Evolutionary conservation across 2,797 vertebrate genomes (phyloP), one percentile per base, ranked within the genome.

Genomic region (Urosaurus nigricauda): DNA sequence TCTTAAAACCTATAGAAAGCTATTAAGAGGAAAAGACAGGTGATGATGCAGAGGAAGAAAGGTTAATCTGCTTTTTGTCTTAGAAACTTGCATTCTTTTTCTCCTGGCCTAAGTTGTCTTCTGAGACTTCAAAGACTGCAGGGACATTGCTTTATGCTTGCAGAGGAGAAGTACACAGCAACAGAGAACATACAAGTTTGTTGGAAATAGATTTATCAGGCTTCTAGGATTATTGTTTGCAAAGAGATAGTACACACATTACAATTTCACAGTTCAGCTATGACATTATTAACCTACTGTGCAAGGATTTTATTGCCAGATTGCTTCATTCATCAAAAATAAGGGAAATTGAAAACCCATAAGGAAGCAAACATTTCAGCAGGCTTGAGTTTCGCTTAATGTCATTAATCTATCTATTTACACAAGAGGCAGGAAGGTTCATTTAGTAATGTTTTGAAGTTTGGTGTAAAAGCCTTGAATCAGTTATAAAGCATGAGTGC

Each of bases 221-320:
- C 96, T 97, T 96, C 96, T 96, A 96, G 92, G 96, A 96, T 97
- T 96, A 96, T 96, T 97, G 96, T 97, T 97, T 97, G 96, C 95
- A 92, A 96, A 97, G 95, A 96, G 95, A 97, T 93, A 95, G 94
- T 96, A 96, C 95, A 96, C 97, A 97, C 95, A 96, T 95, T 95
- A 96, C 96, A 96, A 97, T 97, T 97, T 97, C 94, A 95, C 95
- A 96, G 96, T 96, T 96, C 96, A 96, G 96, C 96, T 96, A 96
- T 95, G 96, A 97, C 96, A 97, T 97, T 97, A 97, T 97, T 97
- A 97, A 97, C 96, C 96, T 96, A 97, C 96, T 96, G 96, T 93
- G 96, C 94, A 95, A 95, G 92, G 95, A 96, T 96, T 97, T 97
- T 96, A 97, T 96, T 96, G 96, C 96, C 95, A 96, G 95, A 97